phyloP scores from a whole-genome alignment of 2,888 invertebrate genomes.

The Xestia xanthographa region DNA sequence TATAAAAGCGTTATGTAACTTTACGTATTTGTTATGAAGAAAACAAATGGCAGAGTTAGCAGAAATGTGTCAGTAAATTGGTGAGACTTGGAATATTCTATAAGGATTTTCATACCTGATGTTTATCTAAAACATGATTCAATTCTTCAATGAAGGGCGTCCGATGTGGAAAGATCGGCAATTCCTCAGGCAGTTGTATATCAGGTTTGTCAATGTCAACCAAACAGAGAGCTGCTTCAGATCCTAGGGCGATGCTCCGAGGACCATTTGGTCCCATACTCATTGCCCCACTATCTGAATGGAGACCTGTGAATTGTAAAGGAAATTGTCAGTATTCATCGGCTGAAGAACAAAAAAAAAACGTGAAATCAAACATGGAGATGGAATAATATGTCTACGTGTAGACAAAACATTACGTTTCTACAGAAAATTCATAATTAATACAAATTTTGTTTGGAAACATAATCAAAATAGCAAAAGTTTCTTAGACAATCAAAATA shows the following conservation, averaged over 20 bases:
- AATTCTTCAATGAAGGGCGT: slow-evolving; percentile 97
- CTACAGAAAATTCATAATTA: not conserved
- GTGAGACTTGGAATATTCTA: not conserved
- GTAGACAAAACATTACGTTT: not conserved
- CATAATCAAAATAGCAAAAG: not conserved
- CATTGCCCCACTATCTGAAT: slow-evolving; percentile 90
- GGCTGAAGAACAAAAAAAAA: not conserved
- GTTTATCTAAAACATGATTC: slow-evolving; percentile 93
- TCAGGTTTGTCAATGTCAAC: slow-evolving; percentile 98
- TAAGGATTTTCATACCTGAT: slow-evolving; percentile 84
- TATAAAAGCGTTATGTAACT: not conserved
- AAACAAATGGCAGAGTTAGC: not conserved
- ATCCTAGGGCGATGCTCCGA: slow-evolving; percentile 92
- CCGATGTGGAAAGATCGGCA: slow-evolving; percentile 97
- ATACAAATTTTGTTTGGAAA: not conserved
- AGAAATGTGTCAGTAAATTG: not conserved
- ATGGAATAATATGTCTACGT: not conserved
- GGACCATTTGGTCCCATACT: slow-evolving; percentile 80
- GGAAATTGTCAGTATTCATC: not conserved
- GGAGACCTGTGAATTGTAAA: slow-evolving; percentile 86
- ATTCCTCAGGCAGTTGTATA: slow-evolving; percentile 98
- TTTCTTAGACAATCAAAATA: not conserved
- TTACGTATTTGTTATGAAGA: not conserved
- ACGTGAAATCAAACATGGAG: not conserved
- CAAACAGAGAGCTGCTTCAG: slow-evolving; percentile 97